Evolutionary conservation across 2,797 vertebrate genomes (phyloP), one percentile per base, ranked within the genome.

Genomic region (Dendrocincla fuliginosa): DNA sequence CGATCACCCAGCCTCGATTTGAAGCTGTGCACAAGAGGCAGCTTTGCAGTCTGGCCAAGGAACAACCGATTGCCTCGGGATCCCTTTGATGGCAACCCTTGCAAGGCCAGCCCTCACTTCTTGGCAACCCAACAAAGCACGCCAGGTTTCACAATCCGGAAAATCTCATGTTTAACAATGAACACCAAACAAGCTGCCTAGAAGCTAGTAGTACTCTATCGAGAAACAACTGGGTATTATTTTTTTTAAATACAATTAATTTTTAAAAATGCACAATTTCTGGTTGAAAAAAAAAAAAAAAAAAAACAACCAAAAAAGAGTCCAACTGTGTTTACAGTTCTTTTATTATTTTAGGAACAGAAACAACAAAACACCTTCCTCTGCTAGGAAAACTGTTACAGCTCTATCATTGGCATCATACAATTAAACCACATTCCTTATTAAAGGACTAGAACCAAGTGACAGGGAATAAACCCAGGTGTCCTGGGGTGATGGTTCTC

Each of bases 1-100:
- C 0, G 9, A 18, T 9, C 19, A 27, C 4, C 1, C 1, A 42
- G 17, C 22, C 37, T 9, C 9, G 13, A n/a, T 1, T 4, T 4
- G 25, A 33, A 30, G 10, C 4, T 15, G 7, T 2, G 14, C 44
- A 55, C 18, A 42, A 15, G 6, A n/a, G 4, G 7, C 10, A 41
- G 14, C 1, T 0, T 1, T 7, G 4, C 6, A 5, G 7, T 24
- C 22, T 13, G 11, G 28, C 35, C n/a, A 30, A 12, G n/a, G 57
- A 80, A 81, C 17, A 49, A 67, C 9, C 12, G 0, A 47, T n/a
- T 49, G 23, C 27, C 23, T 20, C 12, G 18, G 5, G 8, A 35
- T 1, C 4, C 27, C 33, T 3, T 16, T 4, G 2, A 9, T 42
- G 6, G 18, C 8, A 47, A 10, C 4, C 44, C 16, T 32, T 22